Conservation (phyloP, 1,140 invertebrate species). For the Aphaenogaster rudis region DNA sequence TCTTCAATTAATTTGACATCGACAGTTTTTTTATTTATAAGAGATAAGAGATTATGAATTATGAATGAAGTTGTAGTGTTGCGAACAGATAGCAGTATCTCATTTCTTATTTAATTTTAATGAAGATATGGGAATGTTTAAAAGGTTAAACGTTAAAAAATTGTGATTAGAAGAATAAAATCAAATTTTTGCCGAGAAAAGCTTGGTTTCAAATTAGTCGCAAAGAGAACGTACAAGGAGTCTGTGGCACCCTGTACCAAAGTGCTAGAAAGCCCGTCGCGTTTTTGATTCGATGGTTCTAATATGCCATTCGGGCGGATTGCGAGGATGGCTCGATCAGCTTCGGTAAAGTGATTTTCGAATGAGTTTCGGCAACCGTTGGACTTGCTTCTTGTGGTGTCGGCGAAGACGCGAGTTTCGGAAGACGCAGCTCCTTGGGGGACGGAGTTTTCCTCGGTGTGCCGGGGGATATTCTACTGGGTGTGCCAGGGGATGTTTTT, state of each 20-base stretch:
- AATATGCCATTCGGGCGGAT: constrained; percentile 58
- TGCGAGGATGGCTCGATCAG: constrained; percentile 69
- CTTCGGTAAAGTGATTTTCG: constrained; percentile 76
- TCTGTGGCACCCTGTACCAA: not conserved
- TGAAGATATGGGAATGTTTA: not conserved
- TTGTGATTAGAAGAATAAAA: not conserved
- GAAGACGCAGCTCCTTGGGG: constrained; percentile 72
- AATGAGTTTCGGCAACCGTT: constrained; percentile 26
- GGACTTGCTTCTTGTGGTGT: constrained; percentile 17
- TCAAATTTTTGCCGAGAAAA: constrained; percentile 11
- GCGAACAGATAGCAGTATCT: not conserved
- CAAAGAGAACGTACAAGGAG: not conserved
- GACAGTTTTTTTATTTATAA: not conserved
- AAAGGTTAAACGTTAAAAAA: not conserved
- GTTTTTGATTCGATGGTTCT: constrained; percentile 17
- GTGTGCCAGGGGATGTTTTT: constrained; percentile 36
- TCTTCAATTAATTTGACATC: not conserved
- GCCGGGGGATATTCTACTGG: constrained; percentile 38
- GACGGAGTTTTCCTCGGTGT: constrained; percentile 61
- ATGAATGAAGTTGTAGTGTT: constrained; percentile 9
- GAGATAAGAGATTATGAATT: not conserved
- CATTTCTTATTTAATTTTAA: not conserved
- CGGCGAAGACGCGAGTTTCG: constrained; percentile 70
- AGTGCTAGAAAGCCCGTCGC: not conserved
- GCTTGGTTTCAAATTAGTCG: not conserved